Evolutionary conservation across 2,113 vertebrate genomes (phyloP).

Genomic region (Leptodactylus fuscus): DNA sequence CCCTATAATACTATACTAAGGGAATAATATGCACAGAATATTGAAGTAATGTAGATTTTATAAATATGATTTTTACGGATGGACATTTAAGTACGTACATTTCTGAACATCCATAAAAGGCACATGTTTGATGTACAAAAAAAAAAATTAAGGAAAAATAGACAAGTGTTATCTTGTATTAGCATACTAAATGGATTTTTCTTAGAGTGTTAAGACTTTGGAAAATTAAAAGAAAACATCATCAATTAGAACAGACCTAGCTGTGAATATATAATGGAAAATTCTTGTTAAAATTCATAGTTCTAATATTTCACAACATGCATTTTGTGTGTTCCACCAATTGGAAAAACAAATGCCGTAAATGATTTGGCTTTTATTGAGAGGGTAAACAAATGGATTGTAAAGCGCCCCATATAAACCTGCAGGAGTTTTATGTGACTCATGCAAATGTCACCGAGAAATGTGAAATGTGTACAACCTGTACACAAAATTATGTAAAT

Average conservation of each 20-base stretch:
- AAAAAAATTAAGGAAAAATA: neutral
- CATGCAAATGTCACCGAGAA: conserved; percentile 34
- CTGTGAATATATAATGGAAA: conserved; percentile 42
- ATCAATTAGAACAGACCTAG: conserved; percentile 12
- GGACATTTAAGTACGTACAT: too few species aligned
- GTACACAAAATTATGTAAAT: conserved; percentile 24
- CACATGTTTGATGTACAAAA: too few species aligned
- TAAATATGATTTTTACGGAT: too few species aligned
- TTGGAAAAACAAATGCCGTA: neutral
- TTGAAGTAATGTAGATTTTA: too few species aligned
- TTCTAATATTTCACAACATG: conserved; percentile 22
- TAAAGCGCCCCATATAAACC: conserved; percentile 12
- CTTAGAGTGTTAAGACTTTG: neutral
- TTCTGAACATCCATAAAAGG: too few species aligned
- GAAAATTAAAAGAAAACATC: neutral
- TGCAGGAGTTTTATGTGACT: neutral
- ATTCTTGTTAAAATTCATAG: conserved; percentile 19
- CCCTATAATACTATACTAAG: too few species aligned
- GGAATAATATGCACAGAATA: too few species aligned
- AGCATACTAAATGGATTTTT: neutral
- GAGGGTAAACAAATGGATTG: neutral
- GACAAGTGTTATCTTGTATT: neutral
- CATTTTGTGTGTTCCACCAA: neutral
- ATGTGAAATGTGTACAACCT: conserved; percentile 1
- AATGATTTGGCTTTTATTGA: conserved; percentile 29